Evolutionary conservation across 1,140 invertebrate species (phyloP), one percentile per base, ranked within the genome.

Genomic region (Euwallacea fornicatus): DNA sequence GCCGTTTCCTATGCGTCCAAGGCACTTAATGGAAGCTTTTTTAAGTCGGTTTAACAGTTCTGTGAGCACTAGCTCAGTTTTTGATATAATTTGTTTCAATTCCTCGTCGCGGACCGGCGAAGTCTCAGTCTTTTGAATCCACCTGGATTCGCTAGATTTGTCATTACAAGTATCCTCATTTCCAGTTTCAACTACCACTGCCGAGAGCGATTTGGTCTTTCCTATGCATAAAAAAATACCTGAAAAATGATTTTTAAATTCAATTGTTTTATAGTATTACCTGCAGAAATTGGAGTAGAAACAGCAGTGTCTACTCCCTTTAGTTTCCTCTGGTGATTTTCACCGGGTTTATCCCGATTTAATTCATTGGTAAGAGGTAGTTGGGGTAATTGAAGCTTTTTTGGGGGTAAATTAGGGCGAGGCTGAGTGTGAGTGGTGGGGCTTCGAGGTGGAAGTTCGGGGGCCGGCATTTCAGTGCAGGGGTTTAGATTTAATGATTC

Each of bases 301-400:
- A 66, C 63, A 11, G 63, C 63, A 10, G 53, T 55, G 2, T 41
- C n/a, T 42, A 21, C 47, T 10, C 42, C 21, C 21, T 55, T 66
- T 42, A 66, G 16, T 2, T n/a, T 55, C 54, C 21, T 50, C 2
- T 4, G 15, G 47, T 47, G 44, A 42, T 43, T 61, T 61, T 7
- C 59, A 46, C 11, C n/a, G 15, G 8, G 10, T 42, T 42, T 42
- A 60, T 2, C 77, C 10, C 76, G 78, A 50, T 50, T 13, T 50
- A 4, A 33, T 33, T 85, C 83, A 79, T 86, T 87, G 84, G n/a
- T n/a, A n/a, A 72, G 85, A 86, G 21, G 89, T 56, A 89, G 86
- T 7, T 89, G 89, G 69, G 90, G 90, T 72, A 91, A 78, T 10
- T 89, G 90, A 50, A 89, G 89, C 81, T 90, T 91, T 78, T 88